Conservation (phyloP, 2,797 vertebrate genomes). For the Miichthys miiuy region DNA sequence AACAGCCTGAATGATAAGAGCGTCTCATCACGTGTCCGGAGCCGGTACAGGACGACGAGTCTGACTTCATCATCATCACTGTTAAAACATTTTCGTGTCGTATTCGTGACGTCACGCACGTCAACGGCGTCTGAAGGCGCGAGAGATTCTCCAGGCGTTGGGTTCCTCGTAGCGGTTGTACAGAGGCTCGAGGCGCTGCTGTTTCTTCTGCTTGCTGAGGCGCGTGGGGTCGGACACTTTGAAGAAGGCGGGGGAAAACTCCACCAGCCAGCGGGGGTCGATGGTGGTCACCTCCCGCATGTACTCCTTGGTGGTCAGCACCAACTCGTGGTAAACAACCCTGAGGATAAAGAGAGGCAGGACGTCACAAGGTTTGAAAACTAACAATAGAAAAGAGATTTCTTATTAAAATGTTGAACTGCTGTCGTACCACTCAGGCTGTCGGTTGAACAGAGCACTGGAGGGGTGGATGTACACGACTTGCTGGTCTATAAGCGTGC, state of each 20-base stretch:
- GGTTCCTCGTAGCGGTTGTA: constrained; percentile 99
- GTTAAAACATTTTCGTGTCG: background rate
- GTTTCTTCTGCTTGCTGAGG: constrained; percentile 99
- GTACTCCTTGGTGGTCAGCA: constrained; percentile 98
- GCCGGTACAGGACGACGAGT: background rate
- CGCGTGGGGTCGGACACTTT: constrained; percentile 98
- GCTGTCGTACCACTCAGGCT: constrained; percentile 93
- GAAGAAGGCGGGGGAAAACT: constrained; percentile 97
- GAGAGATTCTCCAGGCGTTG: constrained; percentile 97
- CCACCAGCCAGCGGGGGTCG: constrained; percentile 97
- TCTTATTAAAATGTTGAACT: background rate
- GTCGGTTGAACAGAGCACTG: constrained; percentile 97
- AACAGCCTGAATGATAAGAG: background rate
- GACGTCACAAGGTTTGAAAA: background rate
- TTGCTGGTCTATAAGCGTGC: constrained; percentile 97
- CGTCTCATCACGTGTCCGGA: background rate
- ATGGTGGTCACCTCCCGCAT: constrained; percentile 99
- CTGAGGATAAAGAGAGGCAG: constrained; percentile 66
- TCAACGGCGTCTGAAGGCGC: constrained; percentile 94
- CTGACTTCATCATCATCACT: background rate
- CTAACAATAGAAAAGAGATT: background rate
- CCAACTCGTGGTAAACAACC: constrained; percentile 98
- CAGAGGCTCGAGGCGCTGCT: constrained; percentile 95
- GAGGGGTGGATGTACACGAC: constrained; percentile 99
- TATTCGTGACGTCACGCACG: fast-evolving